phyloP scores from a whole-genome alignment of 1,140 invertebrate species.

The Lysiphlebus fabarum region DNA sequence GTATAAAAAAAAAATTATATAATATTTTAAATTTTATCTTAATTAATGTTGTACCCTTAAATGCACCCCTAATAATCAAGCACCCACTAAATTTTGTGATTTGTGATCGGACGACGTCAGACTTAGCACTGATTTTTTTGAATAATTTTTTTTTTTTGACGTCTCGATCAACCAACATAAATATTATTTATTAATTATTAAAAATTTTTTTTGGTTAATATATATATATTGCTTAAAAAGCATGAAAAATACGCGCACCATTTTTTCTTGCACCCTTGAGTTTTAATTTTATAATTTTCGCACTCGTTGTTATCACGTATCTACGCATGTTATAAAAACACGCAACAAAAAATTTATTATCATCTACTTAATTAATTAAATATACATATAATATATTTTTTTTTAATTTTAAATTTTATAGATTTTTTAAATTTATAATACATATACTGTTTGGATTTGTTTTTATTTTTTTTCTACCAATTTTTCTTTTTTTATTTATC shows the following conservation, averaged over 20 bases:
- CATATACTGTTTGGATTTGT: slow-evolving; percentile 4
- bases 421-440: not conserved
- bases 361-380: slow-evolving; percentile 36
- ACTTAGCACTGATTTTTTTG: not conserved
- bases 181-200: no score
- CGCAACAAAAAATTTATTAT: slow-evolving; percentile 11
- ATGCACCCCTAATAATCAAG: not conserved
- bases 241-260: no score
- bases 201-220: no score
- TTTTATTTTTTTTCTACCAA: slow-evolving; percentile 1
- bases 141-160: not conserved
- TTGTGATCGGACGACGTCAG: not conserved
- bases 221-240: no score
- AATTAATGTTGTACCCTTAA: slow-evolving; percentile 6
- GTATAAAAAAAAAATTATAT: no score
- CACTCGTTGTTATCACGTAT: slow-evolving; percentile 25
- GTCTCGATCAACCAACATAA: not conserved
- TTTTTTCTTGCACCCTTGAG: not conserved
- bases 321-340: slow-evolving; percentile 35
- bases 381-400: slow-evolving; percentile 31
- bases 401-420: slow-evolving; percentile 31
- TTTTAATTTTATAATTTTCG: not conserved
- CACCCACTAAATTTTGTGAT: not conserved
- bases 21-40: slow-evolving; percentile 1
- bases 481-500: not conserved